These are phyloP conservation scores for Sphyrna mokarran DNA, from an alignment of 2,113 vertebrate genomes.

Conservation along the genomic window DNA sequence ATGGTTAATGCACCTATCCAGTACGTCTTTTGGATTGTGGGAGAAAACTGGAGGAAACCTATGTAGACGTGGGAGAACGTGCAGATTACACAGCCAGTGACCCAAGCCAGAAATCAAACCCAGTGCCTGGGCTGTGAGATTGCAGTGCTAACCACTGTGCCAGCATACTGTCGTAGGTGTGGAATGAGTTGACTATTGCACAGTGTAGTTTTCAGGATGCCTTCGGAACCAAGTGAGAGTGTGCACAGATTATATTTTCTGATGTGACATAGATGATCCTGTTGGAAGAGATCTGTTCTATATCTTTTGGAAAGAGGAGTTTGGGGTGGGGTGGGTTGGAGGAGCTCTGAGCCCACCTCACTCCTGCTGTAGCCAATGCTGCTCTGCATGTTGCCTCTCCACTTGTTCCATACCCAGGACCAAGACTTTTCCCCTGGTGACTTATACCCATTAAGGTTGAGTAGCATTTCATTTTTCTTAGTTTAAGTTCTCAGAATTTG, in stretches of 20 bases:
- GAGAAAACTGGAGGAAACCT: too few relatives aligned
- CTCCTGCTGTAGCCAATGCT: not conserved
- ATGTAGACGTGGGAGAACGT: too few relatives aligned
- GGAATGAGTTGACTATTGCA: not conserved
- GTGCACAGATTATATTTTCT: not conserved
- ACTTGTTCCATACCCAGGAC: too few relatives aligned
- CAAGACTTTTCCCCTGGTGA: too few relatives aligned
- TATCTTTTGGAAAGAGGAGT: too few relatives aligned
- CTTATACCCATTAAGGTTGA: not conserved
- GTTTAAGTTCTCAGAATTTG: not conserved
- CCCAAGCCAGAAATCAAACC: too few relatives aligned
- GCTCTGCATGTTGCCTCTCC: not conserved
- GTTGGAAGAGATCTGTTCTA: not conserved
- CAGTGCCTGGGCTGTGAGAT: too few relatives aligned
- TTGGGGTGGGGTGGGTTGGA: too few relatives aligned
- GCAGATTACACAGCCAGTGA: too few relatives aligned
- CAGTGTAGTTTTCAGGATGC: not conserved
- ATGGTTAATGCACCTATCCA: too few relatives aligned
- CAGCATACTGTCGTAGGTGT: not conserved
- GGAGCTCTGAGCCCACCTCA: not conserved
- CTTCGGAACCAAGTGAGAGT: not conserved
- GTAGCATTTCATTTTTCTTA: not conserved
- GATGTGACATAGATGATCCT: not conserved
- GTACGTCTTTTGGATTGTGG: too few relatives aligned
- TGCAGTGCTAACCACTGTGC: too few relatives aligned